Base-by-base conservation (phyloP, 2,113 vertebrate genomes). In the Vanacampus margaritifer region DNA sequence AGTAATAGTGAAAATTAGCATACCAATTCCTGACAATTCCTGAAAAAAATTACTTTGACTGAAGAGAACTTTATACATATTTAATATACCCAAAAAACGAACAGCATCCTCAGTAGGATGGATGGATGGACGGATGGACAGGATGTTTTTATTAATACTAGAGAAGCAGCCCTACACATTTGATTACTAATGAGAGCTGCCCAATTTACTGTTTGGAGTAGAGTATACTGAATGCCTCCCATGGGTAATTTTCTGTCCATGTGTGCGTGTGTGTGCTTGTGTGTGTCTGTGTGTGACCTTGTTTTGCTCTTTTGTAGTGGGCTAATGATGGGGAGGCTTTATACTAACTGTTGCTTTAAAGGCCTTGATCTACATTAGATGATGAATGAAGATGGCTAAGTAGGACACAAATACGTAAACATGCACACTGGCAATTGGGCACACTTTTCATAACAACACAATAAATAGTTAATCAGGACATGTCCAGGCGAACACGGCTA, bases 281-380 rank as follows among this genome's bases (percentile, higher is more conserved):
- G 66, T n/a, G 57, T 53, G 53, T 57, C 45, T 46, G n/a, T 16
- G 19, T 53, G 46, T 2, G 80, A 90, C 86, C 88, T 79, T 64
- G 73, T 89, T 90, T 87, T 79, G 60, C 71, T 71, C 82, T 89
- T 91, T 88, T 88, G 85, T 89, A 89, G 81, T 72, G 74, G 67
- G 84, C 83, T 92, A 91, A 92, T 89, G 90, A 93, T 88, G 88
- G 70, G 75, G 75, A 76, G 72, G 75, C 71, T 81, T 80, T 73
- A 77, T 68, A 75, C 78, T 77, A 81, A 81, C 86, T 87, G 81
- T 79, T 83, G 84, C 81, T 88, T 84, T 80, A 62, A 75, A 77
- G 76, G 86, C 90, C 90, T 91, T 91, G 88, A 92, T 92, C 83
- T 87, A 78, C 71, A 86, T 86, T 72, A 75, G 68, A 76, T 81